A percentile compares a stretch with the other conserved stretches of the same genome.
Evolutionary conservation across 2,888 invertebrate species (phyloP).

Genomic region (Crossocerus cetratus): DNA sequence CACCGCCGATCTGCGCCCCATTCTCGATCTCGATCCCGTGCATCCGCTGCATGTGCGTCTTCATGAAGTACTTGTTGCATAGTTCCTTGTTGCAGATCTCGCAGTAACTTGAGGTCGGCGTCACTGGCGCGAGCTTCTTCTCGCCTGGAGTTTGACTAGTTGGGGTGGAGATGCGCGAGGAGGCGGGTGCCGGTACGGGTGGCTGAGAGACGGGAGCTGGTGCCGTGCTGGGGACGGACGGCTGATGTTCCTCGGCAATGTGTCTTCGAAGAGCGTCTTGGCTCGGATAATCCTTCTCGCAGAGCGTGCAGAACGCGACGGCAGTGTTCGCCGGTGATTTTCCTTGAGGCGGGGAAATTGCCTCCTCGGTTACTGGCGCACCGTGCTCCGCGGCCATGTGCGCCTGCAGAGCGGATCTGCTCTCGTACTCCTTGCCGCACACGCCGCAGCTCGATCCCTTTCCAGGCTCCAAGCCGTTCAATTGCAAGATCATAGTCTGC

Average conservation of each 20-base stretch:
- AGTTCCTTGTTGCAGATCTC: constrained; percentile 99
- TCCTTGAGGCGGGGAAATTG: constrained; percentile 66
- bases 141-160: constrained; percentile 65
- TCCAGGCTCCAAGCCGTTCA: constrained; percentile 87
- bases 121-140: constrained; percentile 81
- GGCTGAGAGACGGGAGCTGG: constrained; percentile 33
- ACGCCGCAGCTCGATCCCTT: constrained; percentile 81
- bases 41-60: constrained; percentile 99
- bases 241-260: constrained; percentile 81
- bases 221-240: constrained; percentile 51
- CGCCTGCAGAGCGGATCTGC: constrained; percentile 84
- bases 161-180: constrained; percentile 23
- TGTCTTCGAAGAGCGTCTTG: constrained; percentile 84
- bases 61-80: constrained; percentile 99
- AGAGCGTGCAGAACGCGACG: constrained; percentile 77
- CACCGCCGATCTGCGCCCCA: constrained; percentile 94
- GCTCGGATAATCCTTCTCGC: constrained; percentile 81
- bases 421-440: constrained; percentile 86
- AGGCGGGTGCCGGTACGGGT: background rate
- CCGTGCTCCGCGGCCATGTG: constrained; percentile 85
- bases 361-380: constrained; percentile 57
- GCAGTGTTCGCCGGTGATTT: constrained; percentile 68
- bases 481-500: constrained; percentile 93
- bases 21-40: constrained; percentile 96
- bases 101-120: constrained; percentile 92